Percentiles rank a stretch among this genome's conserved stretches.
Evolutionary conservation across 2,113 vertebrate genomes (phyloP).

Genomic region (Phoxinus phoxinus): DNA sequence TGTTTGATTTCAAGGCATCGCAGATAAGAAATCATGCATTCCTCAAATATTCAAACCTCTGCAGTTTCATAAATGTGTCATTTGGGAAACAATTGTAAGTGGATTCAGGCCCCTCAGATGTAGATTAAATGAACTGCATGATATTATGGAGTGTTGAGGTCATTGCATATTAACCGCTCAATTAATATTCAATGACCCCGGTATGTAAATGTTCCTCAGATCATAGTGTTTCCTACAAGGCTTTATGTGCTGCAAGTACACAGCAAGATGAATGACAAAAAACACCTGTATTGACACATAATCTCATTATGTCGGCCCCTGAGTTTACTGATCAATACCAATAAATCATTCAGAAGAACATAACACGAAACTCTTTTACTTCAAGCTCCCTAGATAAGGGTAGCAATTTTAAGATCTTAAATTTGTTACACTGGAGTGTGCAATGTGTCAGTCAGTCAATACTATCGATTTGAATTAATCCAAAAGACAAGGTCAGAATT

Average conservation of each 20-base stretch:
- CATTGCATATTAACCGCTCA: not conserved
- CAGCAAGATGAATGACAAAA: conserved; percentile 31
- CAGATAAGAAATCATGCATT: not conserved
- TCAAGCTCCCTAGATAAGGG: conserved; percentile 13
- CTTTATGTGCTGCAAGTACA: not conserved
- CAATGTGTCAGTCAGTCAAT: conserved; percentile 7
- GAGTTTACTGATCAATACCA: conserved; percentile 27
- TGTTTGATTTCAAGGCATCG: not conserved
- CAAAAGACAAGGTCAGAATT: conserved; percentile 13
- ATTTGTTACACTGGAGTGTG: conserved; percentile 3
- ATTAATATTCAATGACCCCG: not conserved
- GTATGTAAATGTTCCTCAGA: not conserved
- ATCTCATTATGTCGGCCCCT: conserved; percentile 27
- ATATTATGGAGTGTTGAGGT: not conserved
- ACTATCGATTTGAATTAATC: conserved; percentile 14
- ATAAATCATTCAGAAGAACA: conserved; percentile 41
- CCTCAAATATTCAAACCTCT: not conserved
- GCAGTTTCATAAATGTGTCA: not conserved
- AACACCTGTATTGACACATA: conserved; percentile 5
- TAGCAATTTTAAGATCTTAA: conserved; percentile 33
- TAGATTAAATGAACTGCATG: not conserved
- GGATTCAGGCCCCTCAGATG: not conserved
- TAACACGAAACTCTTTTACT: conserved; percentile 16
- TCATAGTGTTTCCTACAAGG: not conserved
- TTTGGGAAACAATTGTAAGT: not conserved